Percentiles rank a stretch among this genome's conserved stretches.
Evolutionary conservation across 1,140 invertebrate species (phyloP).

Genomic region (Rhopalosiphum padi): DNA sequence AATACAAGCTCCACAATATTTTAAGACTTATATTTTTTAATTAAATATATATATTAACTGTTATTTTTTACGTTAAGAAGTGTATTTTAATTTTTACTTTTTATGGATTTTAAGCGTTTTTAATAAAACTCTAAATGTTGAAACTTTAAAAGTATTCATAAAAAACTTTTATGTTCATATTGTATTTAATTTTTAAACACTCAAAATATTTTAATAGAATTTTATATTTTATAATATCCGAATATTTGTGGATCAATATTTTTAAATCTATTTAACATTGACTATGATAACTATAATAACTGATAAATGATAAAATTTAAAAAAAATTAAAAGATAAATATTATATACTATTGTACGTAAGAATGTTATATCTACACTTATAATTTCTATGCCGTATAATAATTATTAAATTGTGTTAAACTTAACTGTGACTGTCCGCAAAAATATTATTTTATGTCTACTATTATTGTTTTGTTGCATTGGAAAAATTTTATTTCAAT

Average conservation of each 20-base stretch:
- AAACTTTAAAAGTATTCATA: neutral
- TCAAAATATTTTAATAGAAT: neutral
- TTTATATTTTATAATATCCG: neutral
- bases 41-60: neutral
- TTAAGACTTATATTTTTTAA: neutral
- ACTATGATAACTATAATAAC: no score
- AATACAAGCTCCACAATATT: neutral
- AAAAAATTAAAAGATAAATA: no score
- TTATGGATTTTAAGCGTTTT: neutral
- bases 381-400: neutral
- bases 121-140: neutral
- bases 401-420: neutral
- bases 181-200: neutral
- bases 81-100: neutral
- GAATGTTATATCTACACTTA: neutral
- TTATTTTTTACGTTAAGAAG: neutral
- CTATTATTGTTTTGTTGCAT: neutral
- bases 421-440: neutral
- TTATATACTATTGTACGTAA: no score
- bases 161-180: neutral
- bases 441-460: neutral
- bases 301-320: no score
- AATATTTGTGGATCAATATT: neutral
- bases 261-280: neutral
- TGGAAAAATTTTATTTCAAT: neutral